Base-by-base conservation (phyloP, 2,113 vertebrate genomes). In the Brachyhypopomus gauderio region DNA sequence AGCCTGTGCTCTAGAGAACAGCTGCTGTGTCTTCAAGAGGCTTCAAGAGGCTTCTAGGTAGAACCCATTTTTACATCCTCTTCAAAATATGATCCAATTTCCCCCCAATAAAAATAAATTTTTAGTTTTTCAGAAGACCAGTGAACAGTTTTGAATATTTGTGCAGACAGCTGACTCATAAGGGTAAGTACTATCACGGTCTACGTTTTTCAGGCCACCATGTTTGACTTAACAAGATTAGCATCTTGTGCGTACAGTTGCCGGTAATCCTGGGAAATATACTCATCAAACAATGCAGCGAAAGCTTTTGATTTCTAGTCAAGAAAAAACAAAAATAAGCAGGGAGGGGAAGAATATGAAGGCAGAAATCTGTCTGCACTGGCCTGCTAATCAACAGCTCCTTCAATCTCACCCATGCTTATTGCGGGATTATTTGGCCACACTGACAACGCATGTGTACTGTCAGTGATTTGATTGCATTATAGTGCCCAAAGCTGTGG, bases 221-320 rank as follows among this genome's bases (percentile, higher is more conserved):
- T 86, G 78, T 90, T 86, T 89, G 84, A 76, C 71, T 82, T 91
- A 90, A 90, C 85, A 85, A 90, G 87, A 91, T 92, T 91, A 92
- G 89, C 81, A 91, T 88, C 88, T 86, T 90, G 87, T 45, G 36
- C 16, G 78, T 84, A 75, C 80, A 73, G 74, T 12, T 17, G 84
- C 78, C 80, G 77, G 79, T 83, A 88, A 90, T 87, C 78, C 38
- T 16, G 64, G 82, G 73, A 83, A 88, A 89, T 83, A 86, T 84
- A 85, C 78, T 88, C 85, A 84, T 90, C 80, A 78, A 36, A 82
- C 77, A 84, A 73, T 86, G 86, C 84, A 84, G 83, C 86, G 60
- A 81, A 81, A 88, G 82, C 77, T 80, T 81, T 88, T 85, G 88
- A 89, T 91, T 90, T 89, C 92, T 87, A 85, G 70, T 81, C 41